phyloP scores from a whole-genome alignment of 2,888 invertebrate species.

The Lepidocyrtinus sp. region DNA sequence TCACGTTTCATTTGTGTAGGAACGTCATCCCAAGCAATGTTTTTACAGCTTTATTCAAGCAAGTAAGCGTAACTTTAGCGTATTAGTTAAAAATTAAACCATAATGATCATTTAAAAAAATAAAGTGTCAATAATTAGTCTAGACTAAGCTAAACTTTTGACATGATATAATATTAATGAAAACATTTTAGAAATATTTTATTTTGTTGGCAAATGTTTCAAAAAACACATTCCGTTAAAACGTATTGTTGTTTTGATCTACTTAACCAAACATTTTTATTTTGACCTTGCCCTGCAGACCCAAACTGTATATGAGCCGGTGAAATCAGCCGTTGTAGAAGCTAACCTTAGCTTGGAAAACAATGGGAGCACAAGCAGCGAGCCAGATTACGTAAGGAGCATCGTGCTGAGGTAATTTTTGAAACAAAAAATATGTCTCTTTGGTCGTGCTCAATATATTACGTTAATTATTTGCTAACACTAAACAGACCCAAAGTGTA shows the following conservation, averaged over 20 bases:
- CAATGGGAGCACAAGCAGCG: conserved; percentile 10
- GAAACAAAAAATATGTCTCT: conserved; percentile 8
- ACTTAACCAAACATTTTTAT: conserved; percentile 24
- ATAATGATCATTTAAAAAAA: conserved; percentile 25
- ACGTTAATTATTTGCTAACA: conserved; percentile 1
- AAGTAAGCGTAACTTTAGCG: conserved; percentile 73
- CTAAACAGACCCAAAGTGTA: neutral
- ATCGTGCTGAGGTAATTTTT: conserved; percentile 48
- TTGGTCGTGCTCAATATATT: conserved; percentile 47
- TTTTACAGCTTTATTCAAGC: conserved; percentile 91
- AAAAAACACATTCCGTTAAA: neutral
- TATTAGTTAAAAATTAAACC: neutral
- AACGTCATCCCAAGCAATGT: conserved; percentile 94
- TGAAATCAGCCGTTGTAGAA: conserved; percentile 16
- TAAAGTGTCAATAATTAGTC: neutral
- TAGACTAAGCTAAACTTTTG: too few relatives aligned
- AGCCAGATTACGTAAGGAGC: conserved; percentile 39
- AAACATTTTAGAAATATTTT: too few relatives aligned
- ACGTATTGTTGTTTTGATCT: neutral
- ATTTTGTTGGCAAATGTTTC: neutral
- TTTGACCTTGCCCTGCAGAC: conserved; percentile 53
- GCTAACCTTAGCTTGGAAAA: neutral
- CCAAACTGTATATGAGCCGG: conserved; percentile 55
- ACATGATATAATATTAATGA: too few relatives aligned
- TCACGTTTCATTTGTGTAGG: conserved; percentile 76